These are phyloP conservation scores for Phrynocephalus vlangalii DNA, from an alignment of 2,797 vertebrate species.

Conservation along the genomic window DNA sequence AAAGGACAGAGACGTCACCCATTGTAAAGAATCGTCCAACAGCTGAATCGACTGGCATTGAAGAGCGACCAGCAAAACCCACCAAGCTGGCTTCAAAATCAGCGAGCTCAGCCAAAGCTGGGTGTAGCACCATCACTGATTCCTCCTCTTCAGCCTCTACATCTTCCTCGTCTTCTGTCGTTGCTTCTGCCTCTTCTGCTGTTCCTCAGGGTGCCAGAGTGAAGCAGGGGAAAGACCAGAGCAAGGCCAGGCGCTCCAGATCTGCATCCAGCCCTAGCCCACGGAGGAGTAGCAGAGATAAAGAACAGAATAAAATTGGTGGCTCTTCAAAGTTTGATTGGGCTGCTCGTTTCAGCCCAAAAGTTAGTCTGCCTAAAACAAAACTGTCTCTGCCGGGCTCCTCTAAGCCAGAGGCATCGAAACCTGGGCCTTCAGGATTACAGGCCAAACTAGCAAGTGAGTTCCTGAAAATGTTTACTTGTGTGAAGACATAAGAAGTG, in stretches of 20 bases:
- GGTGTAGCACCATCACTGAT: constrained; percentile 99
- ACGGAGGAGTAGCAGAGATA: constrained; percentile 92
- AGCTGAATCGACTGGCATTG: constrained; percentile 91
- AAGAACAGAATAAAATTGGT: constrained; percentile 94
- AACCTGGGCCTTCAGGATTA: constrained; percentile 99
- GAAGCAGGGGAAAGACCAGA: constrained; percentile 99
- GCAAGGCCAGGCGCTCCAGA: constrained; percentile 94
- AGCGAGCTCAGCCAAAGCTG: constrained; percentile 99
- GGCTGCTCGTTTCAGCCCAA: constrained; percentile 98
- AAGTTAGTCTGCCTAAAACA: constrained; percentile 99
- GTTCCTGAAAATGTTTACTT: constrained; percentile 66
- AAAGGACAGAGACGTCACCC: constrained; percentile 92
- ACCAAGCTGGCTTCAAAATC: constrained; percentile 99
- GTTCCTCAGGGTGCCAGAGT: constrained; percentile 92
- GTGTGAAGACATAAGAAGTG: constrained; percentile 10
- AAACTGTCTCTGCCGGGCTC: constrained; percentile 98
- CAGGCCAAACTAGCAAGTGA: constrained; percentile 99
- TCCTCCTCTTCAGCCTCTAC: constrained; percentile 98
- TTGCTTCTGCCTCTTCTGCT: constrained; percentile 87
- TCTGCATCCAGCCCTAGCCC: constrained; percentile 98
- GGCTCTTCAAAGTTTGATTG: constrained; percentile 99
- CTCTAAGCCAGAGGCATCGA: constrained; percentile 98
- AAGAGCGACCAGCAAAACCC: constrained; percentile 97
- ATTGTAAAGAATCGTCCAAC: constrained; percentile 90
- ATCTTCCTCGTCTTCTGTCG: constrained; percentile 95